These are phyloP conservation scores for Pocillopora grandis DNA, from an alignment of 92 coral and sea anemone genomes.

Conservation along the genomic window DNA sequence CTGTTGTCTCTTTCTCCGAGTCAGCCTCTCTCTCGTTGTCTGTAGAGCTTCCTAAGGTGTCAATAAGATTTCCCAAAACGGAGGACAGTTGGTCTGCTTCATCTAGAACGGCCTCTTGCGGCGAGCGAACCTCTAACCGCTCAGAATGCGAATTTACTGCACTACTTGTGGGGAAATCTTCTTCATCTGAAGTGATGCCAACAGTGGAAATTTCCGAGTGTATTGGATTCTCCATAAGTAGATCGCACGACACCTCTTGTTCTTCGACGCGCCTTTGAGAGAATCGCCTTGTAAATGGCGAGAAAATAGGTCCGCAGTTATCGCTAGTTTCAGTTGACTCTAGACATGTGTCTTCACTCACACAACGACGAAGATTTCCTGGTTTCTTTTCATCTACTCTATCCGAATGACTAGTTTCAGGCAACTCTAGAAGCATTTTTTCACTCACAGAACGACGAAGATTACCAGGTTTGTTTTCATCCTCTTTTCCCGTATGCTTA, in stretches of 20 bases:
- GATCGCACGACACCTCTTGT: conserved; percentile 40
- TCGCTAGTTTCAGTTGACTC: neutral
- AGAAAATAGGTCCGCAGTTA: neutral
- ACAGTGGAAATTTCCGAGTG: neutral
- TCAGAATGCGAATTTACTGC: neutral
- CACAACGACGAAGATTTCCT: conserved; percentile 18
- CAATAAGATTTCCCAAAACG: conserved; percentile 55
- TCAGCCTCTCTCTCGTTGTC: conserved; percentile 49
- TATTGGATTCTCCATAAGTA: conserved; percentile 68
- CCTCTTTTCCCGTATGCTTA: neutral
- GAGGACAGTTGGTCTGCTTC: conserved; percentile 72
- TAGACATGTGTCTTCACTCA: conserved; percentile 27
- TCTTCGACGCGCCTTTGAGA: conserved; percentile 8
- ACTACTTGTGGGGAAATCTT: neutral
- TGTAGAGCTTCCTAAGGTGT: conserved; percentile 58
- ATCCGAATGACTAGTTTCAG: neutral
- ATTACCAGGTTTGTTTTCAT: neutral
- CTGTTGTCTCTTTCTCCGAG: conserved; percentile 18
- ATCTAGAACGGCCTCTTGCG: conserved; percentile 48
- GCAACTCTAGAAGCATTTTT: neutral
- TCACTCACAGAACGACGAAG: conserved; percentile 27
- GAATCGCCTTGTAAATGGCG: conserved; percentile 19
- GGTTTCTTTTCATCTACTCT: neutral
- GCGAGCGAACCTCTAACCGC: conserved; percentile 26
- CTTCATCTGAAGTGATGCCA: neutral